phyloP scores from a whole-genome alignment of 2,888 invertebrate species.

The Lasioglossum zephyrum region DNA sequence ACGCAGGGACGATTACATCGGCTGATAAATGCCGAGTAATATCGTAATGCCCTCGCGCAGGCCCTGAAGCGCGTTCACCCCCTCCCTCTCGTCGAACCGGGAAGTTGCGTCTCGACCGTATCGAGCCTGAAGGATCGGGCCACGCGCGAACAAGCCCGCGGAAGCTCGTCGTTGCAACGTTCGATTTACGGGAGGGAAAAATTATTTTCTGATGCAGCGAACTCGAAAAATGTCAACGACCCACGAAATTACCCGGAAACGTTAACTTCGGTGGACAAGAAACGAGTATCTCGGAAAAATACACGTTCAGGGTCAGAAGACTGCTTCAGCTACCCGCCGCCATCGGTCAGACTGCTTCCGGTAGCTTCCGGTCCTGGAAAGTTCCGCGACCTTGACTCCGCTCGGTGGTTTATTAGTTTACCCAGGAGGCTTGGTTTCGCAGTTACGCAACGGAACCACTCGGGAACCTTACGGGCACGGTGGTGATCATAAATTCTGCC shows the following conservation, averaged over 20 bases:
- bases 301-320: background rate
- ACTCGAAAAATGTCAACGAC: background rate
- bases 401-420: slow-evolving; percentile 43
- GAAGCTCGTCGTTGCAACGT: background rate
- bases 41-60: background rate
- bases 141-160: background rate
- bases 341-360: background rate
- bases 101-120: background rate
- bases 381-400: slow-evolving; percentile 65
- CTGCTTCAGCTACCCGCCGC: background rate
- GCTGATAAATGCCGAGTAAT: slow-evolving; percentile 44
- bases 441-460: slow-evolving; percentile 55
- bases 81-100: background rate
- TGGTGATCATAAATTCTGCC: slow-evolving; percentile 60
- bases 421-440: slow-evolving; percentile 36
- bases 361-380: slow-evolving; percentile 35
- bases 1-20: slow-evolving; percentile 43
- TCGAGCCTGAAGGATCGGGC: background rate
- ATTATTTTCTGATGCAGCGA: background rate
- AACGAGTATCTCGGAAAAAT: background rate
- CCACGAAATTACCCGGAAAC: background rate
- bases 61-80: background rate
- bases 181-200: background rate
- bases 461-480: slow-evolving; percentile 43
- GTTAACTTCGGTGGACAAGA: background rate